Conservation (phyloP, 2,113 vertebrate species). For the Bolborhynchus lineola region DNA sequence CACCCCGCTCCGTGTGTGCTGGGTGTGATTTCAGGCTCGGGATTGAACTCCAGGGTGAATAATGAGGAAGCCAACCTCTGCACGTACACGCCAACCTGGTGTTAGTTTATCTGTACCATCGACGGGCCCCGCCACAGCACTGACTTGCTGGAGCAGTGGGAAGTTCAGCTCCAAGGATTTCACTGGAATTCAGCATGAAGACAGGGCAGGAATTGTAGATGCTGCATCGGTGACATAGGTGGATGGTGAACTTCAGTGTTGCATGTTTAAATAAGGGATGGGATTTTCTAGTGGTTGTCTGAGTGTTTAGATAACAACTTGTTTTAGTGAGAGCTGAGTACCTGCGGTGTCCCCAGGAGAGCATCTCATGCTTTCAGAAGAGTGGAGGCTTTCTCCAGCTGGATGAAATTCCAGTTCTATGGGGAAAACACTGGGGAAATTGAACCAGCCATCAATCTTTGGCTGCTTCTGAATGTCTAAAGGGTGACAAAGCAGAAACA, state of each 20-base stretch:
- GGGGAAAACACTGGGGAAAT: not conserved
- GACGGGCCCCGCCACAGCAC: fast-evolving
- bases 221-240: fast-evolving
- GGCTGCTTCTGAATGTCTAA: not conserved
- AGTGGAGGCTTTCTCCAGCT: not conserved
- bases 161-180: not conserved
- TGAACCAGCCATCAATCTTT: not conserved
- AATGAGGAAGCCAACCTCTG: not conserved
- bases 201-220: not conserved
- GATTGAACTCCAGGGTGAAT: fast-evolving
- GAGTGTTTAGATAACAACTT: not conserved
- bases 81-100: not conserved
- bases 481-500: conserved; percentile 20
- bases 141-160: not conserved
- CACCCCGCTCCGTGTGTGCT: fast-evolving
- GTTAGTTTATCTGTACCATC: not conserved
- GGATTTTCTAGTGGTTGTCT: not conserved
- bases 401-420: not conserved
- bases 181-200: not conserved
- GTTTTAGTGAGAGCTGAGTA: not conserved
- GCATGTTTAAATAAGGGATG: not conserved
- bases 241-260: not conserved
- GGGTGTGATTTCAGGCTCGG: not conserved
- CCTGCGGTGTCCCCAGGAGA: not conserved
- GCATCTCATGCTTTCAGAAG: not conserved